Conservation (phyloP, 2,888 invertebrate genomes). For the Aleiodes alternator region DNA sequence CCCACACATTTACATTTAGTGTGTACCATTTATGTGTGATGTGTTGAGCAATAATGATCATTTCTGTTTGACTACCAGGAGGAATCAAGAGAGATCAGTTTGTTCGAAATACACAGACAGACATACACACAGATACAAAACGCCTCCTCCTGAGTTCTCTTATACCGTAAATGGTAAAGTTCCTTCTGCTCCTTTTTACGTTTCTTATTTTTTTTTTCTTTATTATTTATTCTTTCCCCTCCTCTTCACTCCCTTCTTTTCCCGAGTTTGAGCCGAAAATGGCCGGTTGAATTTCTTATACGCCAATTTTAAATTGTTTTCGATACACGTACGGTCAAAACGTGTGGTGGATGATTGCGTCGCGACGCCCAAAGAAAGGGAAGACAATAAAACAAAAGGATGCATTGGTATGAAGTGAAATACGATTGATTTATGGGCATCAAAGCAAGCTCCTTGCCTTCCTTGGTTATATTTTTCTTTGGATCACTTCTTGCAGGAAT, state of each 20-base stretch:
- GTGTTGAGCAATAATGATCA: conserved; percentile 1
- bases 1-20: too few species aligned
- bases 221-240: conserved; percentile 30
- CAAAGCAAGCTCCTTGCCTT: conserved; percentile 25
- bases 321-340: neutral
- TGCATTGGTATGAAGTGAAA: neutral
- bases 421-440: conserved; percentile 10
- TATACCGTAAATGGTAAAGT: conserved; percentile 22
- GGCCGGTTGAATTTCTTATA: conserved; percentile 10
- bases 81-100: neutral
- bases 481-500: neutral
- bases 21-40: neutral
- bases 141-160: neutral
- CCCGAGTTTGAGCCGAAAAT: conserved; percentile 15
- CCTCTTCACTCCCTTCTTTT: neutral
- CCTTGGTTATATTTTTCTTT: conserved; percentile 18
- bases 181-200: neutral
- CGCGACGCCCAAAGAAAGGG: neutral
- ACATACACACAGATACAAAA: neutral
- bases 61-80: neutral
- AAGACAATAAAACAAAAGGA: neutral
- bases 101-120: too few species aligned
- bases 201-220: conserved; percentile 1
- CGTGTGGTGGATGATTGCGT: neutral
- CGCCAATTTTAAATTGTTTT: neutral